Percentiles rank a stretch among this genome's conserved stretches.
These are phyloP conservation scores for Drosophila algonquin DNA, from an alignment of 2,888 invertebrate genomes.

Conservation along the genomic window DNA sequence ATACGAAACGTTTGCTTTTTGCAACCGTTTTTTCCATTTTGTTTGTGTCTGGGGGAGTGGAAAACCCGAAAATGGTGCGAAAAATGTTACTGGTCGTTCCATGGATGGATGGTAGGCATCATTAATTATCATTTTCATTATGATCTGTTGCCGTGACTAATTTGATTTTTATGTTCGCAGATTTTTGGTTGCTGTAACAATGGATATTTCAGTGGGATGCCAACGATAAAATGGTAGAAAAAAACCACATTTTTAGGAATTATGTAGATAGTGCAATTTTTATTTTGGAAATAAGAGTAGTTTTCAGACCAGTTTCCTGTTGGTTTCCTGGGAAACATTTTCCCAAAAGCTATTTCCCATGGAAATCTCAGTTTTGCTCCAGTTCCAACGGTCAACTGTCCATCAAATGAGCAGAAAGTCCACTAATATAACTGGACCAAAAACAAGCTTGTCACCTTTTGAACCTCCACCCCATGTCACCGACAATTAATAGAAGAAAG, in stretches of 20 bases:
- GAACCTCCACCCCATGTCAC: conserved; percentile 53
- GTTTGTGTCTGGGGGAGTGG: conserved; percentile 18
- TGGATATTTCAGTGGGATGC: background rate
- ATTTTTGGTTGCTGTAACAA: conserved; percentile 12
- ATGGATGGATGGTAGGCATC: conserved; percentile 27
- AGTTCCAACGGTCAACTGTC: conserved; percentile 75
- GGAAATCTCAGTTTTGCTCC: background rate
- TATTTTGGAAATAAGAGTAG: background rate
- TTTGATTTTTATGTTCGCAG: conserved; percentile 75
- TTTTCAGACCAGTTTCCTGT: background rate
- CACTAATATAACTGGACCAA: conserved; percentile 63
- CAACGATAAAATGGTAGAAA: background rate
- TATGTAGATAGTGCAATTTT: background rate
- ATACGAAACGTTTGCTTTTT: conserved; percentile 27
- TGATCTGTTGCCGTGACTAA: conserved; percentile 80
- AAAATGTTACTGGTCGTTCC: conserved; percentile 34
- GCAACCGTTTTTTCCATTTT: conserved; percentile 28
- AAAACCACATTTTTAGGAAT: background rate
- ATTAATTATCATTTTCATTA: conserved; percentile 78
- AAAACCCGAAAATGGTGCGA: conserved; percentile 22
- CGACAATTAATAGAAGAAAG: conserved; percentile 71
- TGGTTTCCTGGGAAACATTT: conserved; percentile 9
- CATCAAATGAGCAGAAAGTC: conserved; percentile 44
- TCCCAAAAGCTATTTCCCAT: conserved; percentile 26
- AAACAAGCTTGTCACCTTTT: conserved; percentile 60